phyloP scores from a whole-genome alignment of 2,113 vertebrate genomes.

The Nesoenas mayeri region DNA sequence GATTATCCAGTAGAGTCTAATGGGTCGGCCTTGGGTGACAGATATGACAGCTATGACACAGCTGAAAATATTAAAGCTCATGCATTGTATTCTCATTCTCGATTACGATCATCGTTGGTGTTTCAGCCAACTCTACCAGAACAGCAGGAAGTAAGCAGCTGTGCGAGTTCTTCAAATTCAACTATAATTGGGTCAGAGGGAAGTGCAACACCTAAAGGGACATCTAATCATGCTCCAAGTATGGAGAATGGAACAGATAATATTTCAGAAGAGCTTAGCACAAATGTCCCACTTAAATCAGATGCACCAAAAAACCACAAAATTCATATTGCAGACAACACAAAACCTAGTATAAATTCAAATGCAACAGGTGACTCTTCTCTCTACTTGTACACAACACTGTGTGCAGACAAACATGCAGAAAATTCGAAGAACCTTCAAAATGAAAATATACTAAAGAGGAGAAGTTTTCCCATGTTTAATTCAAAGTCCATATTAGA shows the following conservation, averaged over 20 bases:
- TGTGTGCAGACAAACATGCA: slow-evolving; percentile 67
- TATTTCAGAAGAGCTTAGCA: neutral
- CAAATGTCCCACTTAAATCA: neutral
- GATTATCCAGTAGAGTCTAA: slow-evolving; percentile 77
- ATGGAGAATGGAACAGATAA: slow-evolving; percentile 1
- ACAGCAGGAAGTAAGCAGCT: slow-evolving; percentile 84
- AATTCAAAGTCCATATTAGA: slow-evolving; percentile 81
- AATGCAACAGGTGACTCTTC: slow-evolving; percentile 59
- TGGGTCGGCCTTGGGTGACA: slow-evolving; percentile 64
- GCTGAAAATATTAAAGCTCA: slow-evolving; percentile 77
- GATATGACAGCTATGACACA: slow-evolving; percentile 75
- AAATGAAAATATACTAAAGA: slow-evolving; percentile 81
- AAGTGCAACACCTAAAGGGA: slow-evolving; percentile 67
- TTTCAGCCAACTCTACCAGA: slow-evolving; percentile 86
- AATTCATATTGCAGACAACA: slow-evolving; percentile 70
- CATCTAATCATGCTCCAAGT: slow-evolving; percentile 49
- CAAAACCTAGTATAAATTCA: slow-evolving; percentile 37
- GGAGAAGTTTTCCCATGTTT: slow-evolving; percentile 86
- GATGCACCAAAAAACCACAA: slow-evolving; percentile 68
- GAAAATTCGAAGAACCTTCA: slow-evolving; percentile 73
- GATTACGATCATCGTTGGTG: slow-evolving; percentile 85
- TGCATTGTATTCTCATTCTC: slow-evolving; percentile 75
- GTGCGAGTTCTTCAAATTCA: slow-evolving; percentile 79
- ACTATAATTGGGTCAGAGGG: slow-evolving; percentile 79
- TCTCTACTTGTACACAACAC: slow-evolving; percentile 70